A percentile compares a stretch with the other conserved stretches of the same genome.
Conservation (phyloP, 2,113 vertebrate species). For the Oplegnathus fasciatus region DNA sequence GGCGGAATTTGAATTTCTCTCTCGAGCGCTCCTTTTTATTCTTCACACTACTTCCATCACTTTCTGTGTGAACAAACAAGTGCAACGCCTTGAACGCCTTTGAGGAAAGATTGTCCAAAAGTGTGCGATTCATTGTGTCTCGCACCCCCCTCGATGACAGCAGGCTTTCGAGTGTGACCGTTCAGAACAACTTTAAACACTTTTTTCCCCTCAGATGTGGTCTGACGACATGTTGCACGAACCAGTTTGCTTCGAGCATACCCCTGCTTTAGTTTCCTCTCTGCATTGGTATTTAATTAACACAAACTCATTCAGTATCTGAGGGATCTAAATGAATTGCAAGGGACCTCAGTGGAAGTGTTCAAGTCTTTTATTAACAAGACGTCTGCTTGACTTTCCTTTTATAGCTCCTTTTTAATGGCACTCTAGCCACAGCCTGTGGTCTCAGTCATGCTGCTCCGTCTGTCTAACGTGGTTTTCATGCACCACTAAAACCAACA, state of each 20-base stretch:
- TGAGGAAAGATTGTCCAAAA: conserved; percentile 12
- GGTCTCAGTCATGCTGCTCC: conserved; percentile 65
- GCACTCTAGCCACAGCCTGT: conserved; percentile 64
- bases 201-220: conserved; percentile 28
- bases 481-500: conserved; percentile 75
- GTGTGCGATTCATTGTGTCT: background rate
- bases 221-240: background rate
- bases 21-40: conserved; percentile 1
- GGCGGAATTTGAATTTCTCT: background rate
- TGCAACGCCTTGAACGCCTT: background rate
- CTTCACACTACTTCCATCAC: conserved; percentile 3
- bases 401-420: conserved; percentile 66
- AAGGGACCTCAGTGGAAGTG: conserved; percentile 34
- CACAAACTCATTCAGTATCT: conserved; percentile 26
- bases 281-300: conserved; percentile 47
- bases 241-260: conserved; percentile 2
- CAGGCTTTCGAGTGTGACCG: conserved; percentile 16
- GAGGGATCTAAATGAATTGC: conserved; percentile 40
- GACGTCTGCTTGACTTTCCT: conserved; percentile 56
- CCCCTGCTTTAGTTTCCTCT: conserved; percentile 19
- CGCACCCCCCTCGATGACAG: background rate
- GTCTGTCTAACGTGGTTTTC: conserved; percentile 64
- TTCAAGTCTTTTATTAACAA: conserved; percentile 68
- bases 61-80: conserved; percentile 7
- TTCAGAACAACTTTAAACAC: conserved; percentile 9